These are phyloP conservation scores for Druon quercuslanigerum DNA, from an alignment of 1,140 invertebrate genomes.

Conservation along the genomic window DNA sequence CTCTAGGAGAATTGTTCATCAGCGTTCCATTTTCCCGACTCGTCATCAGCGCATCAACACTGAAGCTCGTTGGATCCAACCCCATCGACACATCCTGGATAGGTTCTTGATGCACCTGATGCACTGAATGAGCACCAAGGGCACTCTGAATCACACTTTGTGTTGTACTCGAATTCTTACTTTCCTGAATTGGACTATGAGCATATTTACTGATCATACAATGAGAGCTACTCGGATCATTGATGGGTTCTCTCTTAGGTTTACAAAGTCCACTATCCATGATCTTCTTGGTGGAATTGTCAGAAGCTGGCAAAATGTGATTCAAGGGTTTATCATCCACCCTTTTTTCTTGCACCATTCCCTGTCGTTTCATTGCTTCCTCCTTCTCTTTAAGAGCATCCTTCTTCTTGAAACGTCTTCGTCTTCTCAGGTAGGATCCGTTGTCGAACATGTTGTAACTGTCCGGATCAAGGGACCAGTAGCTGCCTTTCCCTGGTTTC, in stretches of 20 bases:
- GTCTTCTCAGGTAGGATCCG: conserved; percentile 93
- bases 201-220: conserved; percentile 70
- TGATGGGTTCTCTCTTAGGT: conserved; percentile 81
- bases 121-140: conserved; percentile 63
- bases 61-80: conserved; percentile 75
- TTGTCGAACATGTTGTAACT: conserved; percentile 99
- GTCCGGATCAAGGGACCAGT: conserved; percentile 98
- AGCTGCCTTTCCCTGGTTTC: conserved; percentile 96
- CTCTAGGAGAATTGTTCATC: conserved; percentile 70
- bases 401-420: conserved; percentile 97
- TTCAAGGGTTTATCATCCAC: conserved; percentile 71
- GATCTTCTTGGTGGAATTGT: conserved; percentile 58
- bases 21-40: conserved; percentile 66
- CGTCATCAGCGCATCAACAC: conserved; percentile 77
- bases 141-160: conserved; percentile 67
- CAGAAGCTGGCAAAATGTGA: conserved; percentile 39
- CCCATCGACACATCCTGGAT: conserved; percentile 75
- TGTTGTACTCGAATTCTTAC: conserved; percentile 53
- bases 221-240: conserved; percentile 73
- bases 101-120: conserved; percentile 65
- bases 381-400: conserved; percentile 92
- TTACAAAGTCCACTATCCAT: conserved; percentile 56
- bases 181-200: conserved; percentile 75
- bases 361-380: conserved; percentile 87
- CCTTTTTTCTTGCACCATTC: conserved; percentile 78